Base-by-base conservation (phyloP, 2,113 vertebrate species). In the Lasiurus borealis region DNA sequence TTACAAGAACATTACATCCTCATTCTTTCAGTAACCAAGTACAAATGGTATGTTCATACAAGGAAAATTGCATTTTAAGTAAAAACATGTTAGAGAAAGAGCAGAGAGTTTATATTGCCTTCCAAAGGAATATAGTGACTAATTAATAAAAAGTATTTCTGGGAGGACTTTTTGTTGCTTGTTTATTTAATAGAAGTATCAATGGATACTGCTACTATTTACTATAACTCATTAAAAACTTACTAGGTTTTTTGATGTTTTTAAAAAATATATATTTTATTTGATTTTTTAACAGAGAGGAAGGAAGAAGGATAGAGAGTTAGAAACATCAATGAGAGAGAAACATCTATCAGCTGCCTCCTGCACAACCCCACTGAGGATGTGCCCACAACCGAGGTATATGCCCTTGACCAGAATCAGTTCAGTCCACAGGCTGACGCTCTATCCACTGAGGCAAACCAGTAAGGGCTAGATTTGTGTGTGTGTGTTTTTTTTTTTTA, bases 101-200 rank as follows among this genome's bases (percentile, higher is more conserved):
- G 40, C 13, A 93, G 31, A 52, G 21, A 93, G 8, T 72, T 40
- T 91, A 44, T 54, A 86, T 5, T 52, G 3, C 13, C 90, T 97
- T 96, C 36, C 6, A 59, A 83, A 83, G 52, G n/a, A 88, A 96
- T 34, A 15, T 40, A 87, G 1, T 0, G 88, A 36, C 0, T 21
- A 97, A 97, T 76, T 93, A 95, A 97, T 64, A 62, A 64, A 84
- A 98, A 97, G 66, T 77, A 95, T 95, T 97, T 91, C 54, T 96
- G 93, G 89, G 21, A 93, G 93, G 27, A 50, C 52, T 85, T 93
- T 78, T 66, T 87, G 87, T 85, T 85, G 69, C 31, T 95, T 95
- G 46, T 82, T 36, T 88, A 89, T 82, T 84, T 77, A 94, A 95
- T 52, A 77, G 36, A 68, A 71, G 48, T 95, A 96, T 91, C 62